Evolutionary conservation across 1,140 invertebrate species (phyloP), one percentile per base, ranked within the genome.

Genomic region (Charaxes varanes): DNA sequence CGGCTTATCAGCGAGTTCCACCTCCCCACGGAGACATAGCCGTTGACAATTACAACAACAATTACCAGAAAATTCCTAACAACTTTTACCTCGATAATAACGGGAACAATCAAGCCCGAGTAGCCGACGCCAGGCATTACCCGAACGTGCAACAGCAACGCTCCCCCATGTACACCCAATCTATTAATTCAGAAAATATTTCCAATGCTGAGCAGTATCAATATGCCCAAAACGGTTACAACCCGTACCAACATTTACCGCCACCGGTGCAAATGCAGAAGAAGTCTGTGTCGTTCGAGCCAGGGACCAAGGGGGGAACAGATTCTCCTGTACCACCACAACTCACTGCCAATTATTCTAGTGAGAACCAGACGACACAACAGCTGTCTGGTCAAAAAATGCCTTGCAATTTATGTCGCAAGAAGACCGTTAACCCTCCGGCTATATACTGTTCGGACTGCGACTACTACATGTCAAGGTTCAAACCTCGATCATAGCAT

Each of bases 401-500:
- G 14, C 87, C 86, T 14, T 96, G 94, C 72, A 91, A 94, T 83
- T 85, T 97, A 32, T 97, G 94, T 70, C 86, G 93, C 13, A 95
- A 96, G 64, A 93, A 94, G 63, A 87, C 88, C 42, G 89, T 96
- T 2, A 86, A 86, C 2, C 87, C 91, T 13, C 89, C 92, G 0
- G 89, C 90, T 6, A 86, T 92, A 18, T 96, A 96, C 68, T 97
- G 94, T 79, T 86, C 90, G 7, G 94, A 96, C 70, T 97, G 94
- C 78, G 93, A 95, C 63, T 95, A 93, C 86, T 97, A 97, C 62
- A 93, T 97, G 92, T 94, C 94, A 16, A 87, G 92, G 55, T 95
- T 94, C 64, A 90, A 90, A 57, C 90, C 89, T 4, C 64, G 70
- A 19, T 71, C 76, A 44, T 83, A 79, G 68, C 64, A 59, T 38